phyloP scores from a whole-genome alignment of 2,113 vertebrate species.

The Eidolon helvum region DNA sequence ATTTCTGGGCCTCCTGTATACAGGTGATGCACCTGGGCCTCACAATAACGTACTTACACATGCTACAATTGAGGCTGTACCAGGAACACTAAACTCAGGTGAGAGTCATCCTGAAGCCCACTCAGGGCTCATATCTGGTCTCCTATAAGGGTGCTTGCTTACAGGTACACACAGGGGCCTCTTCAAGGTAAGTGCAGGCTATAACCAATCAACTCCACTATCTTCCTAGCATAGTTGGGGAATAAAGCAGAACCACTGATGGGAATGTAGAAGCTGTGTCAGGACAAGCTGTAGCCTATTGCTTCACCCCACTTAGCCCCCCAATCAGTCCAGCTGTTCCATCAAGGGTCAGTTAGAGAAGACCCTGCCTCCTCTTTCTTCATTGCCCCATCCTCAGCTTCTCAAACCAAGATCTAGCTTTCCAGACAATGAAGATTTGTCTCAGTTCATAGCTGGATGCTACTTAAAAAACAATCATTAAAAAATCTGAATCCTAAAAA shows the following conservation, averaged over 20 bases:
- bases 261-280: not conserved
- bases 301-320: too few relatives aligned
- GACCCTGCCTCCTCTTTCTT: not conserved
- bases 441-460: not conserved
- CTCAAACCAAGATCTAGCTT: not conserved
- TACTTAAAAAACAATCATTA: not conserved
- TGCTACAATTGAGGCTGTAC: not conserved
- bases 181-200: not conserved
- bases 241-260: not conserved
- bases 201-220: not conserved
- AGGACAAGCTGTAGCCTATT: not conserved
- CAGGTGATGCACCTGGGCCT: not conserved
- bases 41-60: not conserved
- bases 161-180: not conserved
- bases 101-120: not conserved
- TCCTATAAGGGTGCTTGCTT: not conserved
- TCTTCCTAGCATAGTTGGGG: not conserved
- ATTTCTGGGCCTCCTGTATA: not conserved
- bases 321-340: not conserved
- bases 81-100: not conserved
- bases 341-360: not conserved
- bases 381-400: not conserved
- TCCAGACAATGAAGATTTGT: not conserved
- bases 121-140: not conserved
- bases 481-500: not conserved